A percentile compares a stretch with the other conserved stretches of the same genome.
Conservation (phyloP, 2,888 invertebrate species). For the Chymomyza amoena region DNA sequence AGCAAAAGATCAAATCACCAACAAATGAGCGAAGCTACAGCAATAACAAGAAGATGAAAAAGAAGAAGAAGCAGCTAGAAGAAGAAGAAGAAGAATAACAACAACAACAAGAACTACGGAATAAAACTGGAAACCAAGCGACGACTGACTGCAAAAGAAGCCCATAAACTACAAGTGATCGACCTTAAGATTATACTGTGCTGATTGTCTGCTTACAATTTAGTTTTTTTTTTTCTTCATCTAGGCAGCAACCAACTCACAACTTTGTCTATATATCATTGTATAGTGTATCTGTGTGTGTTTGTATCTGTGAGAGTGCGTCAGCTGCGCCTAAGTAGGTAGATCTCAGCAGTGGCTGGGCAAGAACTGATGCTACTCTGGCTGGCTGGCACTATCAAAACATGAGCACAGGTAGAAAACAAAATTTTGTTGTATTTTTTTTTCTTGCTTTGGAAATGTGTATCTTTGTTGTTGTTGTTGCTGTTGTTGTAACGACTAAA, state of each 20-base stretch:
- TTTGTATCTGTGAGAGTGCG: slow-evolving; percentile 23
- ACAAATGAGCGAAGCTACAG: slow-evolving; percentile 59
- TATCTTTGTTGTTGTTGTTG: slow-evolving; percentile 1
- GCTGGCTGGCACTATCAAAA: neutral
- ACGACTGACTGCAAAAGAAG: slow-evolving; percentile 45
- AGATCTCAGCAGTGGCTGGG: slow-evolving; percentile 29
- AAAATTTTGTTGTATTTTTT: slow-evolving; percentile 2
- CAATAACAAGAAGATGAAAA: slow-evolving; percentile 15
- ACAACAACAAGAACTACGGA: slow-evolving; percentile 27
- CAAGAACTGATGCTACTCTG: neutral
- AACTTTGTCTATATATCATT: slow-evolving; percentile 9
- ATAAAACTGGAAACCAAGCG: slow-evolving; percentile 25
- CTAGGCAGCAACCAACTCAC: slow-evolving; percentile 16
- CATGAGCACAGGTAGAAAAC: slow-evolving; percentile 53
- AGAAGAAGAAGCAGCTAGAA: no score
- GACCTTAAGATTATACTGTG: slow-evolving; percentile 67
- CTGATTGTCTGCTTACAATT: slow-evolving; percentile 51
- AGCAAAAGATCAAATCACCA: slow-evolving; percentile 68
- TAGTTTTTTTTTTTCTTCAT: slow-evolving; percentile 22
- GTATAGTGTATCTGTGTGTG: slow-evolving; percentile 17
- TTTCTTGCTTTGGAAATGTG: neutral
- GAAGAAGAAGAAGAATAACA: slow-evolving; percentile 9
- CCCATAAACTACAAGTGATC: slow-evolving; percentile 74
- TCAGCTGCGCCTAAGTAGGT: slow-evolving; percentile 58
- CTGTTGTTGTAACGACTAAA: slow-evolving; percentile 47